Evolutionary conservation across 2,113 vertebrate genomes (phyloP).

Genomic region (Saguinus midas): DNA sequence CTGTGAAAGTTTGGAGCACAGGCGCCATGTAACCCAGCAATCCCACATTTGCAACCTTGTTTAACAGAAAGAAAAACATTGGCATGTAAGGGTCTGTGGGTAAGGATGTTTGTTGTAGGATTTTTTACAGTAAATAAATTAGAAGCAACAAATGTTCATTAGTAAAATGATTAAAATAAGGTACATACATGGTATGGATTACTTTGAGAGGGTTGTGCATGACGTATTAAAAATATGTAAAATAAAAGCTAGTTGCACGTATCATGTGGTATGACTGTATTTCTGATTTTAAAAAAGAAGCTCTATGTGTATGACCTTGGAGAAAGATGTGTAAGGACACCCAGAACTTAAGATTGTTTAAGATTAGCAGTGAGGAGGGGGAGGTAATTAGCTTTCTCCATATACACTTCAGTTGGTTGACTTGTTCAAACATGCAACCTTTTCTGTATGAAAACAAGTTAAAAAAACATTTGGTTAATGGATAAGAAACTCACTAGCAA

Average conservation of each 20-base stretch:
- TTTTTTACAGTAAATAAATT: not conserved
- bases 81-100: not conserved
- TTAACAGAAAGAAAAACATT: not conserved
- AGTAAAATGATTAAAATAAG: not conserved
- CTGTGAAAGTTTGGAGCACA: not conserved
- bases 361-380: not conserved
- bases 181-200: not conserved
- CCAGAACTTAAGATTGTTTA: not conserved
- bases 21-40: not conserved
- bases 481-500: not conserved
- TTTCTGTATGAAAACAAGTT: constrained; percentile 11
- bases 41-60: not conserved
- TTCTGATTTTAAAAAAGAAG: not conserved
- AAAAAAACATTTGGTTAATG: not conserved
- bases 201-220: not conserved
- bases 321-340: not conserved
- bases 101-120: not conserved
- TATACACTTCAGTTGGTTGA: not conserved
- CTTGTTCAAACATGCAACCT: not conserved
- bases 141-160: not conserved
- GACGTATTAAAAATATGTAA: not conserved
- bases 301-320: not conserved
- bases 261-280: not conserved
- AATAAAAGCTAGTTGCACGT: not conserved
- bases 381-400: not conserved